Evolutionary conservation across 1,140 invertebrate genomes (phyloP).

Genomic region (Delia radicum): DNA sequence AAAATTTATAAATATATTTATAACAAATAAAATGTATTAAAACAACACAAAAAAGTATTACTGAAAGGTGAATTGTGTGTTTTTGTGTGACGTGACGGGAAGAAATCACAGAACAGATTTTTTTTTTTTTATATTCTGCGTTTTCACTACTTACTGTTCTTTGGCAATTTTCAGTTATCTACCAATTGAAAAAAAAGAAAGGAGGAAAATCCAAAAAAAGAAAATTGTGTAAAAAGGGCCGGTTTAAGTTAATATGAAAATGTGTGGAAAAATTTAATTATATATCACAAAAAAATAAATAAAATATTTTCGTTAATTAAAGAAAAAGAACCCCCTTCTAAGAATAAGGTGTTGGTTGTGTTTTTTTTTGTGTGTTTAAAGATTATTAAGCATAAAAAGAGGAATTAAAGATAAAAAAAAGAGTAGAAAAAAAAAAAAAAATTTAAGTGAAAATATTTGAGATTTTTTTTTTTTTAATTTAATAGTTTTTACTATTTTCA

Average conservation of each 20-base stretch:
- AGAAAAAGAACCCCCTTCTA: background rate
- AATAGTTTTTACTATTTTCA: background rate
- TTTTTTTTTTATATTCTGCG: background rate
- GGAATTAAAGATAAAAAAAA: conserved; percentile 14
- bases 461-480: background rate
- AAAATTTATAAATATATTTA: background rate
- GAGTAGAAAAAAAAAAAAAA: background rate
- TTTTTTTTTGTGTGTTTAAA: background rate
- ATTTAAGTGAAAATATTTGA: background rate
- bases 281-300: background rate
- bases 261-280: background rate
- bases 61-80: background rate
- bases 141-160: background rate
- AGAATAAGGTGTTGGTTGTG: too few relatives aligned
- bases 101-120: conserved; percentile 8
- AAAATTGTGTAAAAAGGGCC: conserved; percentile 15
- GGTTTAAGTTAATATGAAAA: conserved; percentile 8
- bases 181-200: conserved; percentile 18
- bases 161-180: conserved; percentile 32
- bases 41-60: background rate
- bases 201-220: conserved; percentile 7
- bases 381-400: background rate
- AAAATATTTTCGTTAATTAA: too few relatives aligned
- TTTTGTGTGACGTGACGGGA: conserved; percentile 9
- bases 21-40: background rate